Conservation (phyloP, 2,888 invertebrate genomes). For the Sphaerophoria taeniata region DNA sequence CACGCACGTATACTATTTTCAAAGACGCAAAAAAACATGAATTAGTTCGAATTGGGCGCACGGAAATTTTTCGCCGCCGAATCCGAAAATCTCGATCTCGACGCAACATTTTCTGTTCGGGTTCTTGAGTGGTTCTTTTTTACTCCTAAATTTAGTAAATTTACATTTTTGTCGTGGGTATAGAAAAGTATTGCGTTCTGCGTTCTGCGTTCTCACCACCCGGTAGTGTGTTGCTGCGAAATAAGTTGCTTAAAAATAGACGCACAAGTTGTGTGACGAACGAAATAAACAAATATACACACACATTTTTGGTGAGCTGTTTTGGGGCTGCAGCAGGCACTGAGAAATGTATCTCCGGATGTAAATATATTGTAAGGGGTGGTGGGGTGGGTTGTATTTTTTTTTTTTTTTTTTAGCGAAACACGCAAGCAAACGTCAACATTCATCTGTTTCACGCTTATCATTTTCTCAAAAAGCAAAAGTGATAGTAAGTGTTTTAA, state of each 20-base stretch:
- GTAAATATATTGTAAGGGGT: constrained; percentile 10
- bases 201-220: background rate
- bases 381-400: background rate
- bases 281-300: background rate
- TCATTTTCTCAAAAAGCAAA: constrained; percentile 24
- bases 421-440: constrained; percentile 40
- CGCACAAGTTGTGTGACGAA: constrained; percentile 27
- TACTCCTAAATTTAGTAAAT: constrained; percentile 62
- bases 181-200: background rate
- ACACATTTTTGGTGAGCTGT: background rate
- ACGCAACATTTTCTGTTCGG: constrained; percentile 15
- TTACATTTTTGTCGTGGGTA: constrained; percentile 28
- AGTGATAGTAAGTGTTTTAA: constrained; percentile 37
- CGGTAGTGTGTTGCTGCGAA: constrained; percentile 10
- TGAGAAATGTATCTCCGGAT: constrained; percentile 15
- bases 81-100: constrained; percentile 1
- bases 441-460: constrained; percentile 53
- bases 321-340: background rate
- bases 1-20: constrained; percentile 18
- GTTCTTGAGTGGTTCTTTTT: constrained; percentile 28
- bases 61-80: constrained; percentile 42
- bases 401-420: background rate
- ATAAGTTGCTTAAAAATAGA: constrained; percentile 34
- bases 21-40: constrained; percentile 16
- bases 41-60: constrained; percentile 35